Evolutionary conservation across 2,113 vertebrate species (phyloP), one percentile per base, ranked within the genome.

Genomic region (Malurus melanocephalus): DNA sequence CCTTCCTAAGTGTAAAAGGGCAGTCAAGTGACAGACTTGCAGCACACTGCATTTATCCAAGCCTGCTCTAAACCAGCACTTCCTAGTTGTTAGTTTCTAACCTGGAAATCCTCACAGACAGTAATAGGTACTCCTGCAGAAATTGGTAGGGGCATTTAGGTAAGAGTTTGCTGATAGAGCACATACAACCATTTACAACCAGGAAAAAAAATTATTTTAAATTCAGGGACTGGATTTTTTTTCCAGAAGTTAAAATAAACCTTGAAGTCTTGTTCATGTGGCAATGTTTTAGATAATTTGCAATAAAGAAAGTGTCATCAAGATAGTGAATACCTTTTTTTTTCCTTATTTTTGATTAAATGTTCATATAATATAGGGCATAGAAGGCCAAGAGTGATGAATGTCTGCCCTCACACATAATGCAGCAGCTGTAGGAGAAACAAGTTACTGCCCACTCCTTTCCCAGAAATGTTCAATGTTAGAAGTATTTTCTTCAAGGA

Each of bases 401-500:
- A 75, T 66, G 52, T 84, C 65, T 86, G 28, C 22, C 14, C 23
- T 76, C 32, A 38, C 38, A 38, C 46, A 42, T 33, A 76, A 56
- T 10, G 16, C 55, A 93, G 71, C 35, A 82, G 52, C 67, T 77
- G 18, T 23, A 55, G 72, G 40, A 43, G 35, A 87, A 78, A 86
- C 19, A n/a, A 38, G 35, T 90, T 80, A 82, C 52, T 57, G 66
- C 71, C 49, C 65, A 69, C 80, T 80, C 61, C 48, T 73, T 82
- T 75, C 67, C 71, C 80, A 11, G 19, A 78, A 67, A 80, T 7
- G 10, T 38, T 80, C 42, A 75, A 24, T n/a, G 20, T 13, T 73
- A 64, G 88, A 87, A 68, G 16, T 10, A 84, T 87, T 86, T 84
- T 88, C 65, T 87, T 90, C 72, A 59, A 38, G 42, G 43, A 90